Evolutionary conservation across 2,113 vertebrate genomes (phyloP).

Genomic region (Procapra przewalskii): DNA sequence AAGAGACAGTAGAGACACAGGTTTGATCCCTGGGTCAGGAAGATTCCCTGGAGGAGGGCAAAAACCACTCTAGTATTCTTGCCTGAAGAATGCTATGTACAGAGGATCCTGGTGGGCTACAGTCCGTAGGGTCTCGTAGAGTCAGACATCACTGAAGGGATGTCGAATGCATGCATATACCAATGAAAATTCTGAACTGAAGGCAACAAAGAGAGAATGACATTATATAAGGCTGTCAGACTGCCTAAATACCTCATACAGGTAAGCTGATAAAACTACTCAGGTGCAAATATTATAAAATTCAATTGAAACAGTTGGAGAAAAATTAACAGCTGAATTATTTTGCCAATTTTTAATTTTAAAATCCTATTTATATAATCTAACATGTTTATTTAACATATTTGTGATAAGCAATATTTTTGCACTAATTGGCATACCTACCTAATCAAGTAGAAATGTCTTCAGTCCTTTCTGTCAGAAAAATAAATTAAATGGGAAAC

Average conservation of each 20-base stretch:
- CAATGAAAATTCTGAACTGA: neutral
- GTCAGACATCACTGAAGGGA: neutral
- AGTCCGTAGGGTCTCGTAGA: neutral
- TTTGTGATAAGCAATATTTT: neutral
- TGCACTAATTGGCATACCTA: neutral
- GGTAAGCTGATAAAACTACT: neutral
- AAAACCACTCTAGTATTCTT: neutral
- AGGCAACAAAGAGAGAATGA: neutral
- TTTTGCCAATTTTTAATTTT: neutral
- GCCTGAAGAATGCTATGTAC: neutral
- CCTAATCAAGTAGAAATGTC: neutral
- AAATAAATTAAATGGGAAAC: constrained; percentile 14
- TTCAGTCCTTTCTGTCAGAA: neutral
- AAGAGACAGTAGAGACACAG: neutral
- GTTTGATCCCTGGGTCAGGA: neutral
- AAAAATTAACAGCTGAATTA: neutral
- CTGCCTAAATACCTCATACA: neutral
- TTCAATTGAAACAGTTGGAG: neutral
- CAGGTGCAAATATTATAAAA: neutral
- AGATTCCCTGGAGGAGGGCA: neutral
- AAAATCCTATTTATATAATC: neutral
- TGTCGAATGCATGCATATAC: neutral
- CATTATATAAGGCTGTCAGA: neutral
- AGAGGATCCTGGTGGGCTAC: neutral
- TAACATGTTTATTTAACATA: neutral